These are phyloP conservation scores for Tinea pellionella DNA, from an alignment of 2,888 invertebrate genomes.

Conservation along the genomic window DNA sequence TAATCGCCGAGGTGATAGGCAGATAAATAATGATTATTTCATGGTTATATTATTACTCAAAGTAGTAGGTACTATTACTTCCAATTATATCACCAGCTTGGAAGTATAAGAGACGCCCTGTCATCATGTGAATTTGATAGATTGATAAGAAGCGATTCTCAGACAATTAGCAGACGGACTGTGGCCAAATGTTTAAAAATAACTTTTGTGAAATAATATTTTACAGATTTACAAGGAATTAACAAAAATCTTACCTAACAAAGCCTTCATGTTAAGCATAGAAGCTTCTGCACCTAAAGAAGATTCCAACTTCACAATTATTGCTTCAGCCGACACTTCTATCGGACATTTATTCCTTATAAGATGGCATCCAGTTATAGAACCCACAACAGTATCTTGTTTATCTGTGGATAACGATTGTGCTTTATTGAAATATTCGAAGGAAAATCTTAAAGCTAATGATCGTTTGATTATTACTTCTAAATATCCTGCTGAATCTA, in stretches of 20 bases:
- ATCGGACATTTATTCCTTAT: background rate
- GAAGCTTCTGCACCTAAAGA: conserved; percentile 16
- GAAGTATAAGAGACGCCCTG: no score
- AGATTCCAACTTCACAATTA: background rate
- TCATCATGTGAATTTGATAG: no score
- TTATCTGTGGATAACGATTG: conserved; percentile 3
- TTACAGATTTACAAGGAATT: conserved; percentile 26
- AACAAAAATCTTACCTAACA: conserved; percentile 20
- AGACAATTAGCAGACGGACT: no score
- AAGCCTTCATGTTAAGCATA: conserved; percentile 27
- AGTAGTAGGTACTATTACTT: no score
- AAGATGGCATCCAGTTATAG: conserved; percentile 1
- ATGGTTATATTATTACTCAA: no score
- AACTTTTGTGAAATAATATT: no score
- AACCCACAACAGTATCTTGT: background rate
- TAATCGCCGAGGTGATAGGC: no score
- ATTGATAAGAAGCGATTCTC: no score
- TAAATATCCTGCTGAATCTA: conserved; percentile 26
- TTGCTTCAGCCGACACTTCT: background rate
- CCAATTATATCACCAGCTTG: no score
- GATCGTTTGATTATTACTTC: conserved; percentile 26
- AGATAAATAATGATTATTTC: no score
- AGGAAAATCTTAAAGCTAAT: conserved; percentile 3
- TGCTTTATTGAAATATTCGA: background rate
- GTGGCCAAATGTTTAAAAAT: background rate